phyloP scores from a whole-genome alignment of 2,113 vertebrate genomes.

The Pagrus major region DNA sequence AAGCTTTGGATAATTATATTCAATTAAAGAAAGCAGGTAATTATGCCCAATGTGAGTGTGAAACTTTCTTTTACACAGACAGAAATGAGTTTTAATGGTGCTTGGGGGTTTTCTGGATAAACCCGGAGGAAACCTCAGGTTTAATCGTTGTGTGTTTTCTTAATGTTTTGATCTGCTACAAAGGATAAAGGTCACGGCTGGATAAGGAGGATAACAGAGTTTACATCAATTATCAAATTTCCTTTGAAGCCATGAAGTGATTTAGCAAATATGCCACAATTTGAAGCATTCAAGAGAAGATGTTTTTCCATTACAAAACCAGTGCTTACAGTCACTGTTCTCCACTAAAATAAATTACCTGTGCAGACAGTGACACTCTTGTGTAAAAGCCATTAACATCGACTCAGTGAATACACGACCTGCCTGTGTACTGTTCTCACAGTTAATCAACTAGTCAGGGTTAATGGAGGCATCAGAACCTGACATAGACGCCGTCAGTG shows the following conservation, averaged over 20 bases:
- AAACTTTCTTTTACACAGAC: slow-evolving; percentile 46
- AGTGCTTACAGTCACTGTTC: not conserved
- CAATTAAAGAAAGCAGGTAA: slow-evolving; percentile 60
- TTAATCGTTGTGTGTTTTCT: slow-evolving; percentile 3
- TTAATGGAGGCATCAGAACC: slow-evolving; percentile 70
- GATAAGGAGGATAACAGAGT: slow-evolving; percentile 21
- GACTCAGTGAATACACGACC: slow-evolving; percentile 72
- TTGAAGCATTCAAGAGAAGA: not conserved
- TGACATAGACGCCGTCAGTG: slow-evolving; percentile 55
- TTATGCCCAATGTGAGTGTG: slow-evolving; percentile 52
- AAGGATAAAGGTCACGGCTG: slow-evolving; percentile 23
- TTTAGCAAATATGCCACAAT: slow-evolving; percentile 3
- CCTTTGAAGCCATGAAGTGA: not conserved
- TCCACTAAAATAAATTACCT: slow-evolving; percentile 56
- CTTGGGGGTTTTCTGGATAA: slow-evolving; percentile 8
- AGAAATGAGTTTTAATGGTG: slow-evolving; percentile 32
- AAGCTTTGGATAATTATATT: slow-evolving; percentile 53
- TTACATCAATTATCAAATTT: not conserved
- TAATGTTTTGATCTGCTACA: not conserved
- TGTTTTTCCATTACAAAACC: slow-evolving; percentile 17
- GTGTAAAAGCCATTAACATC: slow-evolving; percentile 67
- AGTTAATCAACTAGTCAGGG: slow-evolving; percentile 74
- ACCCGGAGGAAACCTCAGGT: slow-evolving; percentile 35
- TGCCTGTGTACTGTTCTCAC: slow-evolving; percentile 61
- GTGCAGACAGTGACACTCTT: slow-evolving; percentile 49